phyloP scores from a whole-genome alignment of 2,888 invertebrate genomes.

The Plebejus argus region DNA sequence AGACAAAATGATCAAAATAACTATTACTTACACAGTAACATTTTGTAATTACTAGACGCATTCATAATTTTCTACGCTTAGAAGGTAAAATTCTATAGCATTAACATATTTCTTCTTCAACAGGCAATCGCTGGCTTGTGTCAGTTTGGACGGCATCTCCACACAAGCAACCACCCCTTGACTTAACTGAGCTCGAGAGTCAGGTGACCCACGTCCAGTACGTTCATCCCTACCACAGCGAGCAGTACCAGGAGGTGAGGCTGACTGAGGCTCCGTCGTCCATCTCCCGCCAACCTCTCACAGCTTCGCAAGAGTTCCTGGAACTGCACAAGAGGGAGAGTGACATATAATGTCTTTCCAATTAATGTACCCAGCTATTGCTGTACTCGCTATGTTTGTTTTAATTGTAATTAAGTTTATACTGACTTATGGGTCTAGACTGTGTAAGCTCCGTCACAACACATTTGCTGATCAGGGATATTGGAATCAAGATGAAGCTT shows the following conservation, averaged over 20 bases:
- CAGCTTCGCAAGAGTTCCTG: constrained; percentile 77
- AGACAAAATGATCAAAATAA: neutral
- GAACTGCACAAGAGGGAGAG: constrained; percentile 90
- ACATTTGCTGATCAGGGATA: constrained; percentile 83
- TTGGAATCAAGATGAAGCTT: constrained; percentile 83
- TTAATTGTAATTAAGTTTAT: constrained; percentile 88
- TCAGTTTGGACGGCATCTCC: constrained; percentile 92
- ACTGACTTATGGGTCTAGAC: constrained; percentile 86
- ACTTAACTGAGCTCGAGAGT: constrained; percentile 87
- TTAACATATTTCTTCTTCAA: constrained; percentile 39
- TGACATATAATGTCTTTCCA: constrained; percentile 90
- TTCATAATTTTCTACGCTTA: neutral
- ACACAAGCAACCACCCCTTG: constrained; percentile 90
- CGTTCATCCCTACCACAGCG: constrained; percentile 55
- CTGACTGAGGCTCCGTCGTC: constrained; percentile 58
- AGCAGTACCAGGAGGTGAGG: constrained; percentile 55
- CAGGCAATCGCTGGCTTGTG: constrained; percentile 92
- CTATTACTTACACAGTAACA: neutral
- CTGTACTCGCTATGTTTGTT: constrained; percentile 86
- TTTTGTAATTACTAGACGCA: neutral
- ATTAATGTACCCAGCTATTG: constrained; percentile 89
- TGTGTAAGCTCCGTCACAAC: constrained; percentile 86
- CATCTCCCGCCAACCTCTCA: constrained; percentile 64
- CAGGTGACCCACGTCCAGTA: constrained; percentile 59
- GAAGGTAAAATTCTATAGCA: neutral